A percentile compares a stretch with the other conserved stretches of the same genome.
Evolutionary conservation across 1,140 invertebrate genomes (phyloP).

Genomic region (Leptinotarsa undecemlineata): DNA sequence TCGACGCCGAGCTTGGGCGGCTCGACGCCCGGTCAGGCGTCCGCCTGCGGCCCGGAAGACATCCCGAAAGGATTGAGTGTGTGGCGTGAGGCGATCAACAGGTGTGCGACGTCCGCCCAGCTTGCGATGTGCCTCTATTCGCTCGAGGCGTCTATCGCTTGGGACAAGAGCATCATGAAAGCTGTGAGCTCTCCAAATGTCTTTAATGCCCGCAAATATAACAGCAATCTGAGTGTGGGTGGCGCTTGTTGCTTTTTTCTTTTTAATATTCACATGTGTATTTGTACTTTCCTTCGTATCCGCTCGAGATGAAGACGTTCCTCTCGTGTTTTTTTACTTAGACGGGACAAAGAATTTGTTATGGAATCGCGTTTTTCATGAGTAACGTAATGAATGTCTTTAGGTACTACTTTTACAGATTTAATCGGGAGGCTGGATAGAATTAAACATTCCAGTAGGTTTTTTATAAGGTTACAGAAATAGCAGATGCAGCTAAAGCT

Average conservation of each 20-base stretch:
- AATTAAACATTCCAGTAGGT: too few species aligned
- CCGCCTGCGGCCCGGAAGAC: constrained; percentile 47
- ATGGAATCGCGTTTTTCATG: too few species aligned
- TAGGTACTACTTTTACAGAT: too few species aligned
- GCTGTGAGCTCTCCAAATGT: constrained; percentile 73
- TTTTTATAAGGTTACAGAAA: too few species aligned
- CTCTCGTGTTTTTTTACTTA: too few species aligned
- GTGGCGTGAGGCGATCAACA: constrained; percentile 86
- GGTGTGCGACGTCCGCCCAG: constrained; percentile 84
- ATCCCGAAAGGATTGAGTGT: constrained; percentile 73
- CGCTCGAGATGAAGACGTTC: too few species aligned
- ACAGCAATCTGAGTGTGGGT: constrained; percentile 57
- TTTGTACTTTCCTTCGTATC: too few species aligned
- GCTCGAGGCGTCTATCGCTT: constrained; percentile 89
- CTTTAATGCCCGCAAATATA: constrained; percentile 57
- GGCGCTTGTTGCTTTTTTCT: constrained; percentile 22
- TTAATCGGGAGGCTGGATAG: too few species aligned
- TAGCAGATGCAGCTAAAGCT: too few species aligned
- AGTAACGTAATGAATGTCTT: too few species aligned
- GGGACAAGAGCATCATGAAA: constrained; percentile 99
- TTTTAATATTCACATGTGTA: not conserved
- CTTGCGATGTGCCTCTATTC: constrained; percentile 88
- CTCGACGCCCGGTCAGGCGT: constrained; percentile 32
- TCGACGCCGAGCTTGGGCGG: not conserved
- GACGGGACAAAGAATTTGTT: too few species aligned